Base-by-base conservation (phyloP, 2,797 vertebrate species). In the Spheniscus humboldti region DNA sequence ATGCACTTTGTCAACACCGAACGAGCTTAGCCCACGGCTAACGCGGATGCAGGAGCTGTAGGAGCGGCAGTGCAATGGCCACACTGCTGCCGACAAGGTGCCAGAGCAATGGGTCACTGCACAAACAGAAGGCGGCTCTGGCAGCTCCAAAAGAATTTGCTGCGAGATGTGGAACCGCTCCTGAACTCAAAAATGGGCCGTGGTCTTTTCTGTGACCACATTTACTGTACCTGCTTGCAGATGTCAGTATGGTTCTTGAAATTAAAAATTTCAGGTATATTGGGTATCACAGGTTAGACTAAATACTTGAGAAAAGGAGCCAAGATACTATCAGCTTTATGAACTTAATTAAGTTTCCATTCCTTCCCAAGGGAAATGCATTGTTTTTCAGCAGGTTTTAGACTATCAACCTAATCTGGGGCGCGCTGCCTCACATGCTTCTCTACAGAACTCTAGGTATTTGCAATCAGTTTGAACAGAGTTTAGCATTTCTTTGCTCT, bases 31-130 rank as follows among this genome's bases (percentile, higher is more conserved):
- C 37, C 24, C 41, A 1, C 0, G 11, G 31, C 33, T 13, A 11
- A 13, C 0, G 5, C 35, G 13, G n/a, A 2, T 0, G 48, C 33
- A 3, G 62, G 57, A 43, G 43, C 41, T 22, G 37, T 16, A 11
- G 50, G 17, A 60, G 68, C 5, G 2, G n/a, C 14, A 2, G n/a
- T 2, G 7, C 12, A 3, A 4, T 3, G 53, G 62, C 2, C 23
- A 4, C 28, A 2, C 20, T 23, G 1, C 41, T 19, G 1, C 33
- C 11, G 10, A 12, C 18, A 2, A 10, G 20, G 31, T 13, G 67
- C 20, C 35, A 19, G 35, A 43, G 35, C n/a, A 47, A 3, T 1
- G 63, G 43, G 43, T 4, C 25, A 4, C 50, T 18, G 41, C 47
- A 9, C 18, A 7, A 25, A 13, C 2, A 23, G 43, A 18, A 52